A percentile compares a stretch with the other conserved stretches of the same genome.
phyloP scores from a whole-genome alignment of 2,797 vertebrate species.

The Gallinago solitaria region DNA sequence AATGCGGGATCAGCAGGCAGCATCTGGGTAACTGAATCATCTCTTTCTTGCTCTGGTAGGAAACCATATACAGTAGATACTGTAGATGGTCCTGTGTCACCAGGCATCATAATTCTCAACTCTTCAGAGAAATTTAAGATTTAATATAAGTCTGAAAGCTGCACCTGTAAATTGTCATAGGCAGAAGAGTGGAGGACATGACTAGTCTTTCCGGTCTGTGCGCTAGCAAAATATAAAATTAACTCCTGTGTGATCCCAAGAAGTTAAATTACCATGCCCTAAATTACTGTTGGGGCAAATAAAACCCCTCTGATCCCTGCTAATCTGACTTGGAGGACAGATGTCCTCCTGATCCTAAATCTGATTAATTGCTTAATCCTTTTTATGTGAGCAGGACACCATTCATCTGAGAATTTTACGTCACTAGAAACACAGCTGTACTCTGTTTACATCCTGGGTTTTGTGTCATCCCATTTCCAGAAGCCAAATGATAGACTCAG shows the following conservation, averaged over 20 bases:
- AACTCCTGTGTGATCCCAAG: conserved; percentile 38
- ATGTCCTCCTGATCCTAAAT: conserved; percentile 53
- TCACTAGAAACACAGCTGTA: conserved; percentile 55
- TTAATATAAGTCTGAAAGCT: background rate
- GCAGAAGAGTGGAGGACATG: background rate
- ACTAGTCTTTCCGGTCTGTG: background rate
- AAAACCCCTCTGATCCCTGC: conserved; percentile 56
- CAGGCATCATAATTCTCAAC: background rate
- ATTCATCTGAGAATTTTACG: conserved; percentile 43
- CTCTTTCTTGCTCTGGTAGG: background rate
- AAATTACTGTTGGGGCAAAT: conserved; percentile 54
- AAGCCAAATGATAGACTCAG: background rate
- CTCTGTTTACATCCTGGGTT: conserved; percentile 23
- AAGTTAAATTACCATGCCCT: conserved; percentile 39
- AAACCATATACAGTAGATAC: background rate
- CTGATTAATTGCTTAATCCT: conserved; percentile 56
- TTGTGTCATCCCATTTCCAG: background rate
- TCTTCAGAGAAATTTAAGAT: background rate
- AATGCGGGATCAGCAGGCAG: background rate
- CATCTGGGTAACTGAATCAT: background rate
- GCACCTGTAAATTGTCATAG: background rate
- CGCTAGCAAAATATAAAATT: conserved; percentile 31
- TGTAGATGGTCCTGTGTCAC: background rate
- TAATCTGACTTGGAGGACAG: conserved; percentile 64
- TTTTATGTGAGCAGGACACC: conserved; percentile 22